Evolutionary conservation across 92 coral and sea anemone genomes (phyloP).

Genomic region (Porites evermanni): DNA sequence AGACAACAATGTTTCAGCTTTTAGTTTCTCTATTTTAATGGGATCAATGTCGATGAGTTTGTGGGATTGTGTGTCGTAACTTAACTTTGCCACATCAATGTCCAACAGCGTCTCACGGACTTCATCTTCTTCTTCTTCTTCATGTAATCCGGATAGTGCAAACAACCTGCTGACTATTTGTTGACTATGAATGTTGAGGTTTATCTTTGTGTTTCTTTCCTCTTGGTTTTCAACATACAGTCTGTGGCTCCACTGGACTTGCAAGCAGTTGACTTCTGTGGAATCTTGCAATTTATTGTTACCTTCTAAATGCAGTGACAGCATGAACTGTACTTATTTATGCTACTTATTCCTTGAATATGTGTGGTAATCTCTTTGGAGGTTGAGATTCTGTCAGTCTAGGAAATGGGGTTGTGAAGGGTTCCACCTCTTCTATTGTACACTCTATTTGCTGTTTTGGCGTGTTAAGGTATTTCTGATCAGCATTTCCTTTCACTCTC

Average conservation of each 20-base stretch:
- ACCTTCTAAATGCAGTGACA: slow-evolving; percentile 71
- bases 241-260: slow-evolving; percentile 60
- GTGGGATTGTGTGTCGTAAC: slow-evolving; percentile 66
- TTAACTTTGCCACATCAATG: slow-evolving; percentile 46
- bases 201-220: slow-evolving; percentile 22
- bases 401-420: slow-evolving; percentile 59
- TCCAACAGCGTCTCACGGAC: slow-evolving; percentile 46
- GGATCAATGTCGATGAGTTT: slow-evolving; percentile 68
- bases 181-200: slow-evolving; percentile 55
- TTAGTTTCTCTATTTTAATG: slow-evolving; percentile 38
- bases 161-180: slow-evolving; percentile 69
- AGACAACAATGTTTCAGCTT: neutral
- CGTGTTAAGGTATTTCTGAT: slow-evolving; percentile 62
- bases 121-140: slow-evolving; percentile 64
- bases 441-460: slow-evolving; percentile 71
- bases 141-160: slow-evolving; percentile 43
- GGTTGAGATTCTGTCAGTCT: slow-evolving; percentile 60
- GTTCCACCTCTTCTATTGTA: slow-evolving; percentile 67
- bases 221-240: slow-evolving; percentile 53
- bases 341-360: slow-evolving; percentile 65
- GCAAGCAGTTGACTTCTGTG: slow-evolving; percentile 65
- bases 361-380: slow-evolving; percentile 62
- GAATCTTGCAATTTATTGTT: slow-evolving; percentile 64
- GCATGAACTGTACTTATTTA: slow-evolving; percentile 68
- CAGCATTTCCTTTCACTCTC: slow-evolving; percentile 46